These are phyloP conservation scores for Chromis chromis DNA, from an alignment of 2,797 vertebrate species.

Conservation along the genomic window DNA sequence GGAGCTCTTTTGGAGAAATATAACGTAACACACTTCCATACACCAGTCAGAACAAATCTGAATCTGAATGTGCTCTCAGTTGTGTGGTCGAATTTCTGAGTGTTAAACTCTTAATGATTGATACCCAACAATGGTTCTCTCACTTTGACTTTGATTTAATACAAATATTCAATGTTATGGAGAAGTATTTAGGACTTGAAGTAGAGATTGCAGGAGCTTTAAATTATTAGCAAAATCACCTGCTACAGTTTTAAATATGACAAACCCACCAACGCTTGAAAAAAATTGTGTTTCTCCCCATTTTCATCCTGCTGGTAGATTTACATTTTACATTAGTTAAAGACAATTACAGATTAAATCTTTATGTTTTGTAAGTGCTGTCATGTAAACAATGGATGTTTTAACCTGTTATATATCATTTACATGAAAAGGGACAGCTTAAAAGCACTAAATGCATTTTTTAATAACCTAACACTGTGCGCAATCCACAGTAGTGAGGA, in stretches of 20 bases:
- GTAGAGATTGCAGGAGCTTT: neutral
- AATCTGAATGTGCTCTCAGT: slow-evolving; percentile 16
- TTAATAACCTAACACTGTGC: no score
- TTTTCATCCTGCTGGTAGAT: no score
- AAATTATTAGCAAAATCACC: neutral
- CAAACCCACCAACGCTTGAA: no score
- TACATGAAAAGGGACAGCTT: neutral
- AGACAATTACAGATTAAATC: no score
- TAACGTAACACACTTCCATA: neutral
- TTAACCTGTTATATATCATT: no score
- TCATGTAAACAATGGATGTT: no score
- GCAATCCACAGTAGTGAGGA: neutral
- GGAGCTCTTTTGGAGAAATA: neutral
- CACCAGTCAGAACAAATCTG: neutral
- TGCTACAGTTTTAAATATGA: no score
- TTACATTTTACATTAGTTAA: no score
- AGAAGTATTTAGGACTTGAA: slow-evolving; percentile 12
- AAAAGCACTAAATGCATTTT: neutral
- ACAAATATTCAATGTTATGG: slow-evolving; percentile 7
- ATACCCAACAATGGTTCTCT: slow-evolving; percentile 16
- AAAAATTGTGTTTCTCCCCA: no score
- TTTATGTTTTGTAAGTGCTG: no score
- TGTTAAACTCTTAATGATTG: slow-evolving; percentile 22
- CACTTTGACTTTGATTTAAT: slow-evolving; percentile 21
- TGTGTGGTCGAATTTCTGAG: slow-evolving; percentile 6